Conservation (phyloP, 1,140 invertebrate species). For the Catajapyx aquilonaris region DNA sequence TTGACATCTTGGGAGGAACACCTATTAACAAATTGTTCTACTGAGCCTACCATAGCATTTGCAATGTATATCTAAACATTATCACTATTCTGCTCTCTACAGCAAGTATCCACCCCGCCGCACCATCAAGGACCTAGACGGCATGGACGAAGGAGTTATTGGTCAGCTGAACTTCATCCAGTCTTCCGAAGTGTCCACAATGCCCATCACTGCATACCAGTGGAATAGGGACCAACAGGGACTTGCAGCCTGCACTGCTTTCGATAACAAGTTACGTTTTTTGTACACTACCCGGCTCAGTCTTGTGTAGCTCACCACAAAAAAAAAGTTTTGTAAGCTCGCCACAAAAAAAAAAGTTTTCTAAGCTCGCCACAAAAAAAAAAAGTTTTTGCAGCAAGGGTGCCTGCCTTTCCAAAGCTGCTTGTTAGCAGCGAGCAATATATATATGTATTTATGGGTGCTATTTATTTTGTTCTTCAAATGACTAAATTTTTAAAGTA, state of each 20-base stretch:
- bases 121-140: slow-evolving; percentile 40
- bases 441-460: too few species aligned
- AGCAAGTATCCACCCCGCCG: slow-evolving; percentile 67
- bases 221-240: slow-evolving; percentile 83
- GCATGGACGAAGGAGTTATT: slow-evolving; percentile 42
- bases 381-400: too few species aligned
- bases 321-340: too few species aligned
- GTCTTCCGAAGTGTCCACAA: slow-evolving; percentile 56
- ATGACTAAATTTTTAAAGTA: too few species aligned
- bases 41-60: neutral
- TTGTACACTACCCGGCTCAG: neutral
- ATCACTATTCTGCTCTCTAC: slow-evolving; percentile 15
- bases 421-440: too few species aligned
- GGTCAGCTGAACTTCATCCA: slow-evolving; percentile 57
- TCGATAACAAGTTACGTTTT: slow-evolving; percentile 47
- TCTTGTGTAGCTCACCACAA: too few species aligned
- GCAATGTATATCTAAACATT: neutral
- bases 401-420: too few species aligned
- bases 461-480: too few species aligned
- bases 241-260: slow-evolving; percentile 65
- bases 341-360: too few species aligned
- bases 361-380: too few species aligned
- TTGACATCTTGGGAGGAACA: too few species aligned
- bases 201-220: slow-evolving; percentile 72
- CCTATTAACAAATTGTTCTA: neutral